A percentile compares a stretch with the other conserved stretches of the same genome.
These are phyloP conservation scores for Matsumyia berberina DNA, from an alignment of 2,888 invertebrate species.

Conservation along the genomic window DNA sequence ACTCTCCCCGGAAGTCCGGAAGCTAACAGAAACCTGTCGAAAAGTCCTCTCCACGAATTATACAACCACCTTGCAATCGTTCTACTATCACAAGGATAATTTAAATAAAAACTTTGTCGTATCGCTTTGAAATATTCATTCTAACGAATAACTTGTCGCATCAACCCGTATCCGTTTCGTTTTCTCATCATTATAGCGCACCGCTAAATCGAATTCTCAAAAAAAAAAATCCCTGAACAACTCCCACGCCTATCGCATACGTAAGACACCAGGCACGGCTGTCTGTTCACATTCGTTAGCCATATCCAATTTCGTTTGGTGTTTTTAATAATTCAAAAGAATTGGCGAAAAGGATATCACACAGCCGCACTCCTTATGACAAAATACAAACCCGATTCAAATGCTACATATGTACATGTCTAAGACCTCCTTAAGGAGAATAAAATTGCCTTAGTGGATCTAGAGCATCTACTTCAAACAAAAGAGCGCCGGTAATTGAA, in stretches of 20 bases:
- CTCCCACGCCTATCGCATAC: not conserved
- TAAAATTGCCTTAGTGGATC: conserved; percentile 13
- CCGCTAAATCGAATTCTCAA: not conserved
- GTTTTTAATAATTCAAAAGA: conserved; percentile 27
- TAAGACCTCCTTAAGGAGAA: not conserved
- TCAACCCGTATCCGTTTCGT: not conserved
- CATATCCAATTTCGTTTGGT: conserved; percentile 24
- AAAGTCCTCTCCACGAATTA: not conserved
- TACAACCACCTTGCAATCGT: not conserved
- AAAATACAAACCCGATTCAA: not conserved
- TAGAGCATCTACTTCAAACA: conserved; percentile 25
- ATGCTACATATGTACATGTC: not conserved
- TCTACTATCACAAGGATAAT: not conserved
- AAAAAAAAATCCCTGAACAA: not conserved
- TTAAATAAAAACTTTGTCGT: conserved; percentile 2
- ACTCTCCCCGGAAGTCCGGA: too few species aligned
- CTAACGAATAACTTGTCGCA: not conserved
- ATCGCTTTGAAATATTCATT: not conserved
- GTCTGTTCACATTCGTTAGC: conserved; percentile 17
- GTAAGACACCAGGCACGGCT: not conserved
- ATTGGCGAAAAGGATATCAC: conserved; percentile 5
- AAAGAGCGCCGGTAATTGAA: conserved; percentile 25
- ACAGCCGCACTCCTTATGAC: not conserved
- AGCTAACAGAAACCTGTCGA: too few species aligned
- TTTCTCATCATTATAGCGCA: conserved; percentile 3